Conservation (phyloP, 1,140 invertebrate genomes). For the Drosophila triauraria region DNA sequence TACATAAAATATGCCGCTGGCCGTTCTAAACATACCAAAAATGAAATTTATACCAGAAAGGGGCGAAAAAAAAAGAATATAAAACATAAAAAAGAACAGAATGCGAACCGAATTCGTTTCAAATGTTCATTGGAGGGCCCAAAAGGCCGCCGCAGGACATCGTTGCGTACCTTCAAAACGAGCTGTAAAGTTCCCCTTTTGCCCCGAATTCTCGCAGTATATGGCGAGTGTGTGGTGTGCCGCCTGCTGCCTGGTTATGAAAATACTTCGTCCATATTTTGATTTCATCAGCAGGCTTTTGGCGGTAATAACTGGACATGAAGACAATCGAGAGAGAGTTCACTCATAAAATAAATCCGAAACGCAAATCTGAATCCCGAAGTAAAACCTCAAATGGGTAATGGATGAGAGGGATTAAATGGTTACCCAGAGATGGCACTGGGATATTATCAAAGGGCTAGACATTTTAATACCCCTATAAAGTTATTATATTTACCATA, state of each 20-base stretch:
- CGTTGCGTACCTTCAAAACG: slow-evolving; percentile 78
- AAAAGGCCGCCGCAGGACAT: slow-evolving; percentile 70
- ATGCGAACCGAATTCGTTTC: slow-evolving; percentile 58
- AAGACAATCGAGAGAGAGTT: slow-evolving; percentile 46
- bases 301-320: slow-evolving; percentile 68
- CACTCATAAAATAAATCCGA: slow-evolving; percentile 16
- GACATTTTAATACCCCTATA: background rate
- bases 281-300: slow-evolving; percentile 78
- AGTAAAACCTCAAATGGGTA: slow-evolving; percentile 10
- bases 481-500: background rate
- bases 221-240: slow-evolving; percentile 9
- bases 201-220: slow-evolving; percentile 4
- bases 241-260: slow-evolving; percentile 52
- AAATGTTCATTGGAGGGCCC: slow-evolving; percentile 60
- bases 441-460: background rate
- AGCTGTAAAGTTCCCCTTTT: slow-evolving; percentile 69
- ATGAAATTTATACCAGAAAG: slow-evolving; percentile 81
- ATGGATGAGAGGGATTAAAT: background rate
- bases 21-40: slow-evolving; percentile 82
- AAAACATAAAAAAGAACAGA: slow-evolving; percentile 23
- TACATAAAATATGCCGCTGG: slow-evolving; percentile 78
- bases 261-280: slow-evolving; percentile 78
- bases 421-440: background rate
- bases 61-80: slow-evolving; percentile 52
- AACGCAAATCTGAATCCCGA: background rate